Base-by-base conservation (phyloP, 23 tunicate species). In the Styela clava region DNA sequence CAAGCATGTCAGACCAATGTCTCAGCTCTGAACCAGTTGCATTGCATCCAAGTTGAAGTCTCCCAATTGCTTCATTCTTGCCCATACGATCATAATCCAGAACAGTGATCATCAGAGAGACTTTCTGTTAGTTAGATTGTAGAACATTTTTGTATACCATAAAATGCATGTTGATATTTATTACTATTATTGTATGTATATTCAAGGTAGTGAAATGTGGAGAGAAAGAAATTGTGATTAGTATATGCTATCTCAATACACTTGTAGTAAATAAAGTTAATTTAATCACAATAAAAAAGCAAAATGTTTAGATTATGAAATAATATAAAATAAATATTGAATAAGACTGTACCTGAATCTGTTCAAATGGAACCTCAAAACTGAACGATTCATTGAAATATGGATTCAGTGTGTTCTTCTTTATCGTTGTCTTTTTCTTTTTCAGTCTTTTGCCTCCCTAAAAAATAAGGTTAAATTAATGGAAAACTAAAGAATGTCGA, bases 11-110 rank as follows among this genome's bases (percentile, higher is more conserved):
- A 24, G 94, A 87, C 99, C 99, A 96, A 68, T 96, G 99, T 63
- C 99, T 89, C 61, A 96, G 79, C 82, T 96, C 99, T 62, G 99
- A 74, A 3, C 99, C 99, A 2, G 99, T 82, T 18, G 94, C 92
- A 62, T 88, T 87, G 83, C 97, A 96, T 35, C 99, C 97, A 27
- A 96, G 88, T 22, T 73, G 33, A 61, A 96, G 83, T 67, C 73
- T 81, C 3, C 99, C 99, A 78, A 96, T 96, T 70, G 81, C 88
- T 76, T 96, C 99, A 68, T 96, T 96, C 87, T 96, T 96, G 16
- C 99, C 99, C 99, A 96, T 96, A n/a, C 99, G 88, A 56, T 96
- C 99, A 85, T 96, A 96, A 26, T 96, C 99, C 79, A 82, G 89
- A 52, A 96, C 92, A 56, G 98, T 96, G 83, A 96, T 73, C 51